These are phyloP conservation scores for Steatocranus sp. DNA, from an alignment of 2,797 vertebrate species.

Conservation along the genomic window DNA sequence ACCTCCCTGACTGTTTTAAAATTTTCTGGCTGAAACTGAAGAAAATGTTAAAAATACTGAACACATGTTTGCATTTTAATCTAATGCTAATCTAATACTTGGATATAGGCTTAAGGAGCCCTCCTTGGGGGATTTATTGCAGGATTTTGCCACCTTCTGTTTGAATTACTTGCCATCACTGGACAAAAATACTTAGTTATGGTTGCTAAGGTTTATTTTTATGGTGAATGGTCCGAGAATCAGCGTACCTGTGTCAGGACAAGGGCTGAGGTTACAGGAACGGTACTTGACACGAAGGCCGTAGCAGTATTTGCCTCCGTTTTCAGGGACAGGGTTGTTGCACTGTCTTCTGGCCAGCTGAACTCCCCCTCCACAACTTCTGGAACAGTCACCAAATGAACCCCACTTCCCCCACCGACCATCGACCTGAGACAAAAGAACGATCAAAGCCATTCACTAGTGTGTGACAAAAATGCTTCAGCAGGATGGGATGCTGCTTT, in stretches of 20 bases:
- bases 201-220: neutral
- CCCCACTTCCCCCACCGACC: conserved; percentile 93
- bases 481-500: too few species aligned
- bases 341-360: conserved; percentile 90
- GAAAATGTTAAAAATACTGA: neutral
- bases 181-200: neutral
- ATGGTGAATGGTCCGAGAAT: neutral
- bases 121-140: neutral
- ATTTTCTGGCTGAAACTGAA: neutral
- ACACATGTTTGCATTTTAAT: neutral
- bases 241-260: conserved; percentile 80
- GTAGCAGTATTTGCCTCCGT: conserved; percentile 91
- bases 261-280: conserved; percentile 88
- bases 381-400: conserved; percentile 83
- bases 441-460: neutral
- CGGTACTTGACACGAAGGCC: conserved; percentile 91
- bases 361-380: conserved; percentile 89
- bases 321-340: conserved; percentile 81
- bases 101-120: neutral
- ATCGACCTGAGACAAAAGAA: conserved; percentile 78
- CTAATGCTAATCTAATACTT: neutral
- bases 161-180: neutral
- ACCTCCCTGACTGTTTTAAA: neutral
- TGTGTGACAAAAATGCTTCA: neutral
- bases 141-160: neutral